Conservation (phyloP, 2,888 invertebrate species). For the Deilephila elpenor region DNA sequence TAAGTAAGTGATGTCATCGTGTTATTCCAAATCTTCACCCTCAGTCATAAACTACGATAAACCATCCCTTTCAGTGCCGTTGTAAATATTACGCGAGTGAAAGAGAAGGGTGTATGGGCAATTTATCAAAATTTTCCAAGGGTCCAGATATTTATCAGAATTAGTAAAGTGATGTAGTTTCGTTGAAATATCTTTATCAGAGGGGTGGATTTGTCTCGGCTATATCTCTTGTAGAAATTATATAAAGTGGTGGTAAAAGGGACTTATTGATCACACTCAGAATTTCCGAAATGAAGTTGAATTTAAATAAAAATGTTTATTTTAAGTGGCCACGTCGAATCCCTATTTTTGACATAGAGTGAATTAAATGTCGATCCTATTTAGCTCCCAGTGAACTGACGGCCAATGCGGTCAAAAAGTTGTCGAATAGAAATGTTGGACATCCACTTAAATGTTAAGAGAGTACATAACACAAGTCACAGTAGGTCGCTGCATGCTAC, state of each 20-base stretch:
- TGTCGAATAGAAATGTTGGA: no score
- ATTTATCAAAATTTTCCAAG: slow-evolving; percentile 26
- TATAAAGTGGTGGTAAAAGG: neutral
- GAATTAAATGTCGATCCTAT: neutral
- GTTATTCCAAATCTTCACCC: slow-evolving; percentile 19
- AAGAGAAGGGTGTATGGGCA: slow-evolving; percentile 3
- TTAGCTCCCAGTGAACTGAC: no score
- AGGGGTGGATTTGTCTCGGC: slow-evolving; percentile 8
- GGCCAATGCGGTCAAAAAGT: no score
- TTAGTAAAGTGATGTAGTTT: slow-evolving; percentile 22
- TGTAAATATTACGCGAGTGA: neutral
- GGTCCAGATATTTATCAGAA: slow-evolving; percentile 26
- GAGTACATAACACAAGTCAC: no score
- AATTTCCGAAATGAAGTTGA: no score
- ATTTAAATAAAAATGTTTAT: no score
- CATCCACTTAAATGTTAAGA: no score
- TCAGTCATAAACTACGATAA: slow-evolving; percentile 10
- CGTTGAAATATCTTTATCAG: slow-evolving; percentile 10
- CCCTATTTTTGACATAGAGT: neutral
- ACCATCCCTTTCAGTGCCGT: neutral
- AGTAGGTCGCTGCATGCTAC: no score
- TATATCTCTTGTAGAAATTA: slow-evolving; percentile 1
- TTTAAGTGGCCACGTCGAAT: no score
- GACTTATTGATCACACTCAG: neutral
- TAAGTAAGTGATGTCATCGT: slow-evolving; percentile 25